phyloP scores from a whole-genome alignment of 2,797 vertebrate genomes.

The Hapalemur alaotrensis region DNA sequence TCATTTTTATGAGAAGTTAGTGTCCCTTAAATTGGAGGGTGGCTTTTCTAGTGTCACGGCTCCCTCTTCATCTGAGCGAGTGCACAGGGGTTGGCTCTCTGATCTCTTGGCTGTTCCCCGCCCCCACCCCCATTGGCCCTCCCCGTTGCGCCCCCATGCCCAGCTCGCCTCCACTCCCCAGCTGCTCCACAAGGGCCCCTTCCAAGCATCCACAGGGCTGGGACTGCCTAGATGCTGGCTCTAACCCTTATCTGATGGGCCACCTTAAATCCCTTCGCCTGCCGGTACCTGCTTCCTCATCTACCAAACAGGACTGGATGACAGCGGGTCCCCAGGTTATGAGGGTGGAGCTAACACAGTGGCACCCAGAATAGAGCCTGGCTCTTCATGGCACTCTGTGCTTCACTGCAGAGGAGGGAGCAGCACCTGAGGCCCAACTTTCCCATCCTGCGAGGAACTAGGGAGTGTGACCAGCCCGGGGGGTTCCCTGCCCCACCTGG shows the following conservation, averaged over 20 bases:
- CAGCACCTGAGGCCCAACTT: neutral
- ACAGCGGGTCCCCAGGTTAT: neutral
- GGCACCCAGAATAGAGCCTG: neutral
- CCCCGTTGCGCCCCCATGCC: neutral
- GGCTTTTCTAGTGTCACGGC: neutral
- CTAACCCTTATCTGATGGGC: neutral
- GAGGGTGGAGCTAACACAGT: neutral
- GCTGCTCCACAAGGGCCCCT: neutral
- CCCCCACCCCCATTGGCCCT: neutral
- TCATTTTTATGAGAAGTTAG: neutral
- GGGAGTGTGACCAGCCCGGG: neutral
- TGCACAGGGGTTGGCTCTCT: neutral
- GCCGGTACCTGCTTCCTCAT: neutral
- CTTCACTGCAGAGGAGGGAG: neutral
- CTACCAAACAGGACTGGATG: neutral
- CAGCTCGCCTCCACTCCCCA: neutral
- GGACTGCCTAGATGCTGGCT: neutral
- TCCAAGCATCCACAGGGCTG: neutral
- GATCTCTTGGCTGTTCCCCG: neutral
- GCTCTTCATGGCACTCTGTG: neutral
- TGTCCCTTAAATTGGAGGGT: neutral
- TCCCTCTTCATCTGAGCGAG: neutral
- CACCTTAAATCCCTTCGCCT: neutral
- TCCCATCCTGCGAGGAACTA: neutral
- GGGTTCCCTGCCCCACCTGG: neutral